Conservation (phyloP, 2,113 vertebrate species). For the Sorex araneus region DNA sequence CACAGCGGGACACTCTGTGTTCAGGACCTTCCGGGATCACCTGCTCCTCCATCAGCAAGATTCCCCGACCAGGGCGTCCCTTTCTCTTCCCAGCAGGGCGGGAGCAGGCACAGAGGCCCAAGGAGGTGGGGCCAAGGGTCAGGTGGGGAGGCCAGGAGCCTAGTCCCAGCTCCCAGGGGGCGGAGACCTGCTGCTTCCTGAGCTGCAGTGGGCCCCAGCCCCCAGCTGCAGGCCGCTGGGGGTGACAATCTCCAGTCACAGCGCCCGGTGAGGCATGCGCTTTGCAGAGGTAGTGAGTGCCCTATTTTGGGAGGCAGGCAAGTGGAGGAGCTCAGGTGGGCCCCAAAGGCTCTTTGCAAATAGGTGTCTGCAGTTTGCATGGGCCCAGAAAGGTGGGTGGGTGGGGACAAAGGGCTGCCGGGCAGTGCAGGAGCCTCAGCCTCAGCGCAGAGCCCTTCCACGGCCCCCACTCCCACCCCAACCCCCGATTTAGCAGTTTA, state of each 20-base stretch:
- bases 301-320: not conserved
- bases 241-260: not conserved
- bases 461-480: not conserved
- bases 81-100: not conserved
- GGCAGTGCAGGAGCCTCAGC: not conserved
- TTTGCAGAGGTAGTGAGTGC: not conserved
- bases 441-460: not conserved
- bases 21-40: not conserved
- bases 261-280: not conserved
- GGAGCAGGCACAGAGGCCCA: not conserved
- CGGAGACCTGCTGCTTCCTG: not conserved
- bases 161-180: not conserved
- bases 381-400: not conserved
- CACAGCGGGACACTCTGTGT: too few species aligned
- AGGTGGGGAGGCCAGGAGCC: not conserved
- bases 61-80: not conserved
- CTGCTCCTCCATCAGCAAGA: not conserved
- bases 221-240: not conserved
- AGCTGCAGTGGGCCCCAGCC: not conserved
- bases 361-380: not conserved
- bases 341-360: not conserved
- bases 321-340: not conserved
- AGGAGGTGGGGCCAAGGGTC: not conserved
- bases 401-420: not conserved
- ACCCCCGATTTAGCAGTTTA: not conserved